Conservation (phyloP, 1,140 invertebrate species). For the Nephila pilipes region DNA sequence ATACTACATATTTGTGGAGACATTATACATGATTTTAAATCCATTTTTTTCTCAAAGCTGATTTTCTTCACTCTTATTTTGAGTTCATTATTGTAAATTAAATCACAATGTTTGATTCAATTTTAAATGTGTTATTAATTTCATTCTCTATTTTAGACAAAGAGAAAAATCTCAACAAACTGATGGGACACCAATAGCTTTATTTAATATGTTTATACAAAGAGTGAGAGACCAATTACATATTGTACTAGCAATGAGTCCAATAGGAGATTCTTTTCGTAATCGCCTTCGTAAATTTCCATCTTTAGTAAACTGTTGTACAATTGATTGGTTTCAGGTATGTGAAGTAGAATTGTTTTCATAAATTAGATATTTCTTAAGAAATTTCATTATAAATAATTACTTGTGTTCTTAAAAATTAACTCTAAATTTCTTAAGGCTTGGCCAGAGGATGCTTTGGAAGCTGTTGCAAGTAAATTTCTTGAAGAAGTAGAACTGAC, state of each 20-base stretch:
- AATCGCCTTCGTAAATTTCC: slow-evolving; percentile 95
- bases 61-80: too few relatives aligned
- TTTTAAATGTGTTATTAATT: background rate
- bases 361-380: too few relatives aligned
- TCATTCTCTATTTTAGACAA: slow-evolving; percentile 79
- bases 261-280: slow-evolving; percentile 90
- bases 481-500: slow-evolving; percentile 85
- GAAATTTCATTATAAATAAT: too few relatives aligned
- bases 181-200: slow-evolving; percentile 92
- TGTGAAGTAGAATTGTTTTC: slow-evolving; percentile 30
- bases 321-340: slow-evolving; percentile 98
- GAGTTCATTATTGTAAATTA: too few relatives aligned
- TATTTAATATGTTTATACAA: slow-evolving; percentile 96
- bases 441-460: slow-evolving; percentile 96
- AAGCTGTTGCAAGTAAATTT: slow-evolving; percentile 93
- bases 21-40: too few relatives aligned
- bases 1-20: too few relatives aligned
- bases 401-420: background rate
- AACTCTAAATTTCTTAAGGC: slow-evolving; percentile 46
- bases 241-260: slow-evolving; percentile 95
- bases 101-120: too few relatives aligned
- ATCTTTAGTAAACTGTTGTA: slow-evolving; percentile 96
- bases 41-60: too few relatives aligned
- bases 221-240: slow-evolving; percentile 95
- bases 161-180: slow-evolving; percentile 85